Base-by-base conservation (phyloP, 2,888 invertebrate species). In the Hydroisotoma schaefferi region DNA sequence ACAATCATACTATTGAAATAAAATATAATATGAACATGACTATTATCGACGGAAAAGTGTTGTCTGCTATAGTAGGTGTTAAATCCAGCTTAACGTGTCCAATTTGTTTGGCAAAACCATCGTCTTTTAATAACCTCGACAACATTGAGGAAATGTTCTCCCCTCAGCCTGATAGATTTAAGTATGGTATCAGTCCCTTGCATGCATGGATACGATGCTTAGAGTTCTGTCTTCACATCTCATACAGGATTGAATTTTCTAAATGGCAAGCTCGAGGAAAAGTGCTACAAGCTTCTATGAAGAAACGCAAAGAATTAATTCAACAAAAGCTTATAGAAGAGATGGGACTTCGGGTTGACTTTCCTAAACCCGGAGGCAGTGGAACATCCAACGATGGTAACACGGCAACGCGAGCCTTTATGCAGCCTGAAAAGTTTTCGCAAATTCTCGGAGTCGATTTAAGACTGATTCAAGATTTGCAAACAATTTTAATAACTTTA, bases 331-430 rank as follows among this genome's bases (percentile, higher is more conserved):
- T 55, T 2, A 40, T 22, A 12, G 25, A 38, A 27, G 20, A 49
- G 5, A 15, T 43, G 33, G 47, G 53, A 4, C 23, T 63, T 3
- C 23, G 27, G 4, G 55, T 63, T 2, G 62, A 56, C 28, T 38
- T 33, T 3, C 56, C 59, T 0, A 55, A 59, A 5, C 8, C 52
- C 10, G 52, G 55, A 12, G 62, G 59, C 6, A 8, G 27, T 8
- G 58, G 62, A 12, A 38, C 55, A 12, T 54, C 49, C 3, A 63
- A 63, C n/a, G 56, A 63, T 46, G 62, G 62, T 0, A 63, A 63
- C 22, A 55, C 59, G 8, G 55, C 58, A 3, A 20, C 59, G 2
- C 25, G 28, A 18, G 44, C 47, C 4, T 63, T 63, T 47, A n/a
- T 37, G 25, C 10, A 49, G 22, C 26, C 8, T 20, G 25, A 55